These are phyloP conservation scores for Siniperca chuatsi DNA, from an alignment of 2,113 vertebrate genomes.

Conservation along the genomic window DNA sequence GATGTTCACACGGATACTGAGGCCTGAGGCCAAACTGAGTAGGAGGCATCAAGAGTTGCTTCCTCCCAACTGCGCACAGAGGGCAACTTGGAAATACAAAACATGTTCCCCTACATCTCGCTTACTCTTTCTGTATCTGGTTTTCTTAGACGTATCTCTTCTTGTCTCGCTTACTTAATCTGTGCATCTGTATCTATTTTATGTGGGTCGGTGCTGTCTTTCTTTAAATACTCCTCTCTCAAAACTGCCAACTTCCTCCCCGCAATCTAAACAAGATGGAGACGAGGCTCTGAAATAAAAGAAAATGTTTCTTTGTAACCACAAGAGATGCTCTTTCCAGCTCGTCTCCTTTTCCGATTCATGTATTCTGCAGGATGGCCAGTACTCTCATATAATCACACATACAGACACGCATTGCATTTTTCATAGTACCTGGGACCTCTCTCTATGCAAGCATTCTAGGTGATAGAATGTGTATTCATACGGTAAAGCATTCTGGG, in stretches of 20 bases:
- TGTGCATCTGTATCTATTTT: slow-evolving; percentile 16
- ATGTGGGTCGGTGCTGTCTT: neutral
- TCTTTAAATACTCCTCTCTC: slow-evolving; percentile 36
- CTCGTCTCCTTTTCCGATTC: slow-evolving; percentile 18
- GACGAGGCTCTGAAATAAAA: slow-evolving; percentile 18
- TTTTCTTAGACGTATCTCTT: neutral
- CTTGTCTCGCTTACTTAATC: slow-evolving; percentile 20
- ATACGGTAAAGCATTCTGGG: neutral
- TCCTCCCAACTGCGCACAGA: slow-evolving; percentile 54
- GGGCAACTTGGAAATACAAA: slow-evolving; percentile 60
- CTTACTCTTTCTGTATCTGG: neutral
- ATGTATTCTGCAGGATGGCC: slow-evolving; percentile 3
- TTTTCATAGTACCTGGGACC: slow-evolving; percentile 1
- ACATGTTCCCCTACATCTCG: slow-evolving; percentile 26
- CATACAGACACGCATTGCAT: neutral
- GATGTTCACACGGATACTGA: slow-evolving; percentile 47
- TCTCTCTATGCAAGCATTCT: neutral
- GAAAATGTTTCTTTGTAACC: slow-evolving; percentile 22
- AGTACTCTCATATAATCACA: neutral
- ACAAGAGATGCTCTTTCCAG: neutral
- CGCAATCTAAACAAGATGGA: neutral
- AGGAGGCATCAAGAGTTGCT: slow-evolving; percentile 59
- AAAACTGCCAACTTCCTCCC: neutral
- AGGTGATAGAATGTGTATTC: neutral
- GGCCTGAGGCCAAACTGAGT: slow-evolving; percentile 61